Evolutionary conservation across 2,888 invertebrate genomes (phyloP).

Genomic region (Darwinula stevensoni): DNA sequence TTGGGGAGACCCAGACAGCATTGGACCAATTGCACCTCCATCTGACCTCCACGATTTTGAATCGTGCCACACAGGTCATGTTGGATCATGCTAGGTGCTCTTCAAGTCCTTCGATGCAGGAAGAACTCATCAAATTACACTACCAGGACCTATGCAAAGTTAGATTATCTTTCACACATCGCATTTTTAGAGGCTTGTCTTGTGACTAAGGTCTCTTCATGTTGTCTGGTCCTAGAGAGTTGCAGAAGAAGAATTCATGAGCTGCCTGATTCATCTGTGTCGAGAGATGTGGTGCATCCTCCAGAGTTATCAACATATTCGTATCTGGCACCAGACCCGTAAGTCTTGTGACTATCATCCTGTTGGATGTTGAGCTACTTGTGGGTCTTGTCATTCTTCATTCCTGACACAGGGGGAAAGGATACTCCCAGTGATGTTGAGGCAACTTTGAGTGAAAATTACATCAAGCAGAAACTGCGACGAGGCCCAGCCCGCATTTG

Average conservation of each 20-base stretch:
- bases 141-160: constrained; percentile 51
- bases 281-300: constrained; percentile 56
- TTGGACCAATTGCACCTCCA: constrained; percentile 89
- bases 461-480: constrained; percentile 33
- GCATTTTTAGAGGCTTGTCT: background rate
- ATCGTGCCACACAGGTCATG: constrained; percentile 18
- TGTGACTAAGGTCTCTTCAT: background rate
- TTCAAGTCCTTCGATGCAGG: too few relatives aligned
- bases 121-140: too few relatives aligned
- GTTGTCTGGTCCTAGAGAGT: constrained; percentile 18
- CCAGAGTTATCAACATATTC: constrained; percentile 41
- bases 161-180: too few relatives aligned
- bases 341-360: constrained; percentile 3
- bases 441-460: background rate
- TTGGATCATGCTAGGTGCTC: too few relatives aligned
- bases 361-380: background rate
- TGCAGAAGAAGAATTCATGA: constrained; percentile 27
- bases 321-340: constrained; percentile 38
- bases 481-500: constrained; percentile 59
- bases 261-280: constrained; percentile 55
- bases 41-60: constrained; percentile 60
- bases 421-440: too few relatives aligned
- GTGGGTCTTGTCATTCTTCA: too few relatives aligned
- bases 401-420: too few relatives aligned
- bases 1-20: constrained; percentile 71